phyloP scores from a whole-genome alignment of 2,113 vertebrate species.

The Argyrosomus japonicus region DNA sequence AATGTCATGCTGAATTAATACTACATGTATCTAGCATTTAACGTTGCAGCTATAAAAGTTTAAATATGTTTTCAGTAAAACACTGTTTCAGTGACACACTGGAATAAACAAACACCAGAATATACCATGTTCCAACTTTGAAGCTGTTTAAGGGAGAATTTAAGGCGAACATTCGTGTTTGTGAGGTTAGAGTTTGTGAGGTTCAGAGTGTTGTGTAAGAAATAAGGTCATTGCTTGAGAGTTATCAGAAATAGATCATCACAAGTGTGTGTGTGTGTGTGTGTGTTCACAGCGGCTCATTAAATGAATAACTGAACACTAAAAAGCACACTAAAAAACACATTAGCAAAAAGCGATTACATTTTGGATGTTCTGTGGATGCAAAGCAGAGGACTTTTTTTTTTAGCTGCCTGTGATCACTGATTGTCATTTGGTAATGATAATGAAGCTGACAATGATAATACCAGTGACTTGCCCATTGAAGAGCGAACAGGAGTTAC shows the following conservation, averaged over 20 bases:
- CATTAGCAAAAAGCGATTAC: not conserved
- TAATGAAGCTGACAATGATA: conserved; percentile 22
- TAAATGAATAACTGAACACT: not conserved
- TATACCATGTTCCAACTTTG: not conserved
- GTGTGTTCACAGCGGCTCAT: not conserved
- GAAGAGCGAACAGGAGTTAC: conserved; percentile 22
- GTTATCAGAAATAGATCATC: conserved; percentile 1
- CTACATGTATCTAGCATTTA: not conserved
- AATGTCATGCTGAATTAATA: not conserved
- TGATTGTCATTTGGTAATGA: conserved; percentile 33
- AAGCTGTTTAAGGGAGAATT: not conserved
- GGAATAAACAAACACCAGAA: not conserved
- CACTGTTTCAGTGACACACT: not conserved
- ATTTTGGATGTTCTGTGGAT: not conserved
- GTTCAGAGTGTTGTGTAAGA: not conserved
- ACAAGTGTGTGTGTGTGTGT: not conserved
- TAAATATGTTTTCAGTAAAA: not conserved
- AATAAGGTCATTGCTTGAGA: not conserved
- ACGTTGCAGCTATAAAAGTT: not conserved
- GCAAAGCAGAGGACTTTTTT: not conserved
- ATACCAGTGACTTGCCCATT: conserved; percentile 31
- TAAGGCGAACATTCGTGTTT: not conserved
- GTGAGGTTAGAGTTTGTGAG: not conserved
- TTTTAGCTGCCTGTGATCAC: not conserved
- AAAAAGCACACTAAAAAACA: conserved; percentile 3